Evolutionary conservation across 2,797 vertebrate genomes (phyloP).

Genomic region (Diglossa cyanea): DNA sequence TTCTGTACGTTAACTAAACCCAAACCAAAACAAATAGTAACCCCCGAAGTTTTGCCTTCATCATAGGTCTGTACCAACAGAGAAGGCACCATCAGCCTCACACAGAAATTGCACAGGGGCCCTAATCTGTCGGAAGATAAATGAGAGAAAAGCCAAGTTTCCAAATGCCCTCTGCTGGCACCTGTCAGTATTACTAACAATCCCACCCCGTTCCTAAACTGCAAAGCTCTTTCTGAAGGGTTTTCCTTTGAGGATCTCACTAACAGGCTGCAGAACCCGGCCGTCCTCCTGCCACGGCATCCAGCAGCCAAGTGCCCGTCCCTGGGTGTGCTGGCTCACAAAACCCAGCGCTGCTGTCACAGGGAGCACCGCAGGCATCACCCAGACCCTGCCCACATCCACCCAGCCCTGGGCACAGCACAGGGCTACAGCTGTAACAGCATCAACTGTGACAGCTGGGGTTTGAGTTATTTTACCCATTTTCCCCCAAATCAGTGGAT

Average conservation of each 20-base stretch:
- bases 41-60: background rate
- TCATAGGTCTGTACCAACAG: background rate
- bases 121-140: background rate
- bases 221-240: background rate
- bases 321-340: background rate
- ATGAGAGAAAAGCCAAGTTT: constrained; percentile 19
- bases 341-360: background rate
- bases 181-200: background rate
- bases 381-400: background rate
- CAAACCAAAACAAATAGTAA: background rate
- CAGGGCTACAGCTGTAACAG: background rate
- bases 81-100: background rate
- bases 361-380: background rate
- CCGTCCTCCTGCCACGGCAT: accelerated
- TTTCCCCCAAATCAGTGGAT: background rate
- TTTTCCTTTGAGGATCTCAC: accelerated
- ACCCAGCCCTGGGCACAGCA: background rate
- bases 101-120: background rate
- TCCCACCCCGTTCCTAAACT: background rate
- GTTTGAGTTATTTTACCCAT: background rate
- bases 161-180: constrained; percentile 59
- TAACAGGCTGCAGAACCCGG: background rate
- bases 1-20: background rate
- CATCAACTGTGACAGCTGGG: background rate
- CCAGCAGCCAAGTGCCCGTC: background rate